Evolutionary conservation across 2,797 vertebrate genomes (phyloP).

Genomic region (Philypnodon macrostomus): DNA sequence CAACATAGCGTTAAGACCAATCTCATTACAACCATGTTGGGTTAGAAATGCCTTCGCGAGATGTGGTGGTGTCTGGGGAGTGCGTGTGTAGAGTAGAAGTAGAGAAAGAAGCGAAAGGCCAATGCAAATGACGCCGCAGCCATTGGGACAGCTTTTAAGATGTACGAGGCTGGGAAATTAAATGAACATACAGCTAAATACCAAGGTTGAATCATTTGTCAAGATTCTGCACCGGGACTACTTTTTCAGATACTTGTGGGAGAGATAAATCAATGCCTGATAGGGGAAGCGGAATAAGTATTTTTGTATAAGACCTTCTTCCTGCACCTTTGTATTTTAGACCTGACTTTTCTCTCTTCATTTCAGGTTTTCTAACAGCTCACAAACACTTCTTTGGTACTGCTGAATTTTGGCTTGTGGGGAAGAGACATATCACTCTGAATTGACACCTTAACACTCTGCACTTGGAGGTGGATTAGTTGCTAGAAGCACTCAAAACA

Average conservation of each 20-base stretch:
- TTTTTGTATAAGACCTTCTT: constrained; percentile 7
- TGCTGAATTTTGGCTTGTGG: too few relatives aligned
- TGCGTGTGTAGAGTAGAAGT: constrained; percentile 13
- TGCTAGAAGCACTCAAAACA: too few relatives aligned
- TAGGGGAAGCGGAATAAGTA: constrained; percentile 22
- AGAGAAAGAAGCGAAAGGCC: constrained; percentile 34
- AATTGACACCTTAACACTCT: too few relatives aligned
- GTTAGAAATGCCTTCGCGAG: not conserved
- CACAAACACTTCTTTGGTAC: too few relatives aligned
- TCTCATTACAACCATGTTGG: constrained; percentile 1
- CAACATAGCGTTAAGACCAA: too few relatives aligned
- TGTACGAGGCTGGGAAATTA: not conserved
- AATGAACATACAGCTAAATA: constrained; percentile 27
- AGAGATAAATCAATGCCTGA: constrained; percentile 12
- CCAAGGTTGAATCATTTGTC: constrained; percentile 27
- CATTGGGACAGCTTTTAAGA: constrained; percentile 11
- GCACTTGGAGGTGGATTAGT: too few relatives aligned
- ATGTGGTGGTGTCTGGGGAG: constrained; percentile 1
- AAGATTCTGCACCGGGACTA: constrained; percentile 2
- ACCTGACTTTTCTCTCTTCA: constrained; percentile 2
- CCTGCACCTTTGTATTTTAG: not conserved
- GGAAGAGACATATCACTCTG: too few relatives aligned
- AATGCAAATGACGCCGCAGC: constrained; percentile 26
- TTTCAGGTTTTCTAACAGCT: not conserved
- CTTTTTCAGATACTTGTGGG: not conserved